phyloP scores from a whole-genome alignment of 30 jellyfish, hydroid and myxozoan species.

The Sanderia malayensis region DNA sequence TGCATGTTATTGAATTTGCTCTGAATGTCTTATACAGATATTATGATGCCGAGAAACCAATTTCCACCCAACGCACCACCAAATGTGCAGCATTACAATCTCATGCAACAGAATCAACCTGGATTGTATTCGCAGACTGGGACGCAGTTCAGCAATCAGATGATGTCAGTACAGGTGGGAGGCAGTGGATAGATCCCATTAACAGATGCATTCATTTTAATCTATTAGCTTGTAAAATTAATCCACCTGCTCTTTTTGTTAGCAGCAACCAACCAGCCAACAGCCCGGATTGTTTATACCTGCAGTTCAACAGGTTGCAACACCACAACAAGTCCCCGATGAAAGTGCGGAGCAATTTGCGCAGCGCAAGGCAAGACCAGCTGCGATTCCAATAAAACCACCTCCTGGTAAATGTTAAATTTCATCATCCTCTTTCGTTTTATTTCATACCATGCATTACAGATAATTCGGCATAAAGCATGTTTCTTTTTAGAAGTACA shows the following conservation, averaged over 20 bases:
- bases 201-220: no score
- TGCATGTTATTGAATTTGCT: no score
- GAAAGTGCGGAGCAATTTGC: conserved; percentile 39
- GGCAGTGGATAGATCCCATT: no score
- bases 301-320: conserved; percentile 39
- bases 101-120: conserved; percentile 36
- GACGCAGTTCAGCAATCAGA: conserved; percentile 47
- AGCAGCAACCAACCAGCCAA: conserved; percentile 18
- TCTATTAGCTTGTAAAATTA: no score
- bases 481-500: no score
- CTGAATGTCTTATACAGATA: background rate
- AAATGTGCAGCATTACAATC: conserved; percentile 28
- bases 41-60: conserved; percentile 32
- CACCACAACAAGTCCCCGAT: conserved; percentile 39
- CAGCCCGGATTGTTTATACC: conserved; percentile 75
- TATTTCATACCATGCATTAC: no score
- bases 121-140: conserved; percentile 51
- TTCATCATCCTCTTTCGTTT: no score
- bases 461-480: no score
- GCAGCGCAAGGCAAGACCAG: conserved; percentile 64
- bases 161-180: conserved; percentile 57
- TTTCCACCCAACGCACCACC: conserved; percentile 10
- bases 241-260: no score
- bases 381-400: conserved; percentile 91
- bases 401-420: conserved; percentile 91